Base-by-base conservation (phyloP, 2,113 vertebrate species). In the Gadus macrocephalus region DNA sequence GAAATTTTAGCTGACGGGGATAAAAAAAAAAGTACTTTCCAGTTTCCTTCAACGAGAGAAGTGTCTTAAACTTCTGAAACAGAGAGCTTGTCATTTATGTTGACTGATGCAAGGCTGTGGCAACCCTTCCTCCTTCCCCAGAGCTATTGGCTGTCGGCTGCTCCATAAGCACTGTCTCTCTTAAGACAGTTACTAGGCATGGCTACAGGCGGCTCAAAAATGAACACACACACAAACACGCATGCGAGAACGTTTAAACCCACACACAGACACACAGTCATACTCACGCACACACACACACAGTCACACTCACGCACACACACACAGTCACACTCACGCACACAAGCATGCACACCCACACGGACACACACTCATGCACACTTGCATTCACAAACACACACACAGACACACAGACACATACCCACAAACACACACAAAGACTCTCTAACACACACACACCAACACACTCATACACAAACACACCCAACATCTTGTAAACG, bases 51-150 rank as follows among this genome's bases (percentile, higher is more conserved):
- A 14, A 49, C 8, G 42, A 49, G 9, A 49, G 42, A 49, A 9
- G 42, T 49, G 7, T 49, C 42, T 49, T 2, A 49, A 49, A 49
- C 42, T 49, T 49, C 49, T 1, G 3, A 68, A 69, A 74, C 35
- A 6, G n/a, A 55, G 38, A 55, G 38, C 53, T 70, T 76, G 79
- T 82, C 83, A 79, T 69, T 59, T 64, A 65, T 66, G 71, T 76
- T 16, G 73, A 53, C 64, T 88, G 86, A 86, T 68, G 86, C 80
- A 85, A 86, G 68, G 9, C 15, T 42, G 31, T 15, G 1, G 84
- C 73, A 88, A 88, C 70, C n/a, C 20, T 73, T 62, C 16, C 20
- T 73, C 67, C 17, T 2, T 20, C 69, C 77, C 71, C 53, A 12
- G 35, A 84, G 76, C 82, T 35, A 66, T 70, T 49, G 56, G 65